Evolutionary conservation across 2,797 vertebrate species (phyloP), one percentile per base, ranked within the genome.

Genomic region (Enteromius viviparus): DNA sequence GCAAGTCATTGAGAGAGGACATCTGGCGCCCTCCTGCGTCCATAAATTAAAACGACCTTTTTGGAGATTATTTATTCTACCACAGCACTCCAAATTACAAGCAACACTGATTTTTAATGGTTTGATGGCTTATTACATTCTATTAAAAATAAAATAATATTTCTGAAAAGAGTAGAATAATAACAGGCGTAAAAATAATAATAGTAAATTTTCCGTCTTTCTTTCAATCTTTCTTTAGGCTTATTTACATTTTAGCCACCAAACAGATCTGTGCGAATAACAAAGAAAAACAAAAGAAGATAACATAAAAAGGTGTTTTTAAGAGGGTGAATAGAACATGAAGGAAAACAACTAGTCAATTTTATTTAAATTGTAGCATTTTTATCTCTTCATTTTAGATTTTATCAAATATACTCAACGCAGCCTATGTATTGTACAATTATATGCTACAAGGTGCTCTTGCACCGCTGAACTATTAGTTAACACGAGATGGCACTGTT

Each of bases 401-500:
- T 11, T 51, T 19, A 11, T 21, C 0, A n/a, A 11, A 74, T 34
- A 53, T 74, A 51, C 15, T 15, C 2, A 72, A 51, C 11, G 5
- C 4, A 42, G 9, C 8, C 40, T 2, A 10, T 29, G 45, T 10
- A 47, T 10, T 29, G 26, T 29, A 19, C 17, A 49, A 19, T 49
- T 2, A 17, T 17, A 11, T 14, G 21, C 21, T 15, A 29, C 3
- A 55, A 55, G 53, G 21, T 55, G 26, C 26, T 62, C 15, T 45
- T 77, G 58, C 40, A 6, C 26, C 15, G 1, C 6, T 23, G 11
- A 78, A 51, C 29, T 37, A 66, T 1, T 26, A 76, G 49, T 21
- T 29, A 55, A 58, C 65, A 80, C 47, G 26, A 80, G 78, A 70
- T 70, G 78, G 65, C 78, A 55, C 47, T 80, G 78, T 69, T 80